Conservation (phyloP, 2,888 invertebrate species). For the Mythimna pallens region DNA sequence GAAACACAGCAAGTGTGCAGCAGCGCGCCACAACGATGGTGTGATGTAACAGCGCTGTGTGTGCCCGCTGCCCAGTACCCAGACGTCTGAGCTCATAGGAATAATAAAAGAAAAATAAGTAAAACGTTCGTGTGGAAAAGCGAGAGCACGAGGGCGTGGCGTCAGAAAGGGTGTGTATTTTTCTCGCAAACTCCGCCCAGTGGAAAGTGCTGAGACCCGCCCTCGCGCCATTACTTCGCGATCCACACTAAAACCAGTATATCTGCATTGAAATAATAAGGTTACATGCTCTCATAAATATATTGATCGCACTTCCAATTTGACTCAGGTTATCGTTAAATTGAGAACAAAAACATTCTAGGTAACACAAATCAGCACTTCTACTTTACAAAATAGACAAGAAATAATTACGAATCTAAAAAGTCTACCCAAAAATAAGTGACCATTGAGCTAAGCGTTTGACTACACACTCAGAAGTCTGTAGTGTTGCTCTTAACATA, state of each 20-base stretch:
- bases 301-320: slow-evolving; percentile 30
- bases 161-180: slow-evolving; percentile 84
- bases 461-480: background rate
- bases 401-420: background rate
- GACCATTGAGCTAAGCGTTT: background rate
- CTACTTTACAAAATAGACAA: background rate
- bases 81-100: slow-evolving; percentile 44
- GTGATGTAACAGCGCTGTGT: slow-evolving; percentile 28
- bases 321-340: background rate
- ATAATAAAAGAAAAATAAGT: slow-evolving; percentile 73
- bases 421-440: background rate
- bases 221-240: slow-evolving; percentile 81
- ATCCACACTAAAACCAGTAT: slow-evolving; percentile 56
- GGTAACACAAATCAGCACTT: too few relatives aligned
- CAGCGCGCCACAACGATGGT: slow-evolving; percentile 12
- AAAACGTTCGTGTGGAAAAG: slow-evolving; percentile 75
- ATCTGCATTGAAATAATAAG: slow-evolving; percentile 54
- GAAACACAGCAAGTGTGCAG: background rate
- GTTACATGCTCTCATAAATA: slow-evolving; percentile 19
- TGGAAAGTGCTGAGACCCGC: slow-evolving; percentile 79
- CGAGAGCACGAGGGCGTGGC: slow-evolving; percentile 83
- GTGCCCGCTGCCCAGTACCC: slow-evolving; percentile 26
- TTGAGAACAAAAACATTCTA: background rate
- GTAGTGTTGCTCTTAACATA: background rate
- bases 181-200: slow-evolving; percentile 87